Evolutionary conservation across 2,797 vertebrate genomes (phyloP), one percentile per base, ranked within the genome.

Genomic region (Uromys caudimaculatus): DNA sequence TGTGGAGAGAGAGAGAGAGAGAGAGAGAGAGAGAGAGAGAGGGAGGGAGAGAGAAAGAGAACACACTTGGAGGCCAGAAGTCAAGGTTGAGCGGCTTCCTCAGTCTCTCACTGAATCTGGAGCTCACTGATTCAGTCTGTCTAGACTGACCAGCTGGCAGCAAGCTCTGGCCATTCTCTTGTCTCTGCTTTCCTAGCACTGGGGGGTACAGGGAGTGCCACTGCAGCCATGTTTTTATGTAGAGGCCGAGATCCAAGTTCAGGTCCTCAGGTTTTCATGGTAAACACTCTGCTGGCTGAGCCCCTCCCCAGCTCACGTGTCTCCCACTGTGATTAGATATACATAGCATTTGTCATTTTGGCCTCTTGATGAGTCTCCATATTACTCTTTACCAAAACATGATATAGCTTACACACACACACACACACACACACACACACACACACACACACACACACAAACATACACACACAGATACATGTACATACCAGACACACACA

Each of bases 401-500:
- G 16, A 17, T 69, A n/a, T 69, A 35, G 35, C 67, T n/a, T 69
- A 67, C 4, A 13, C 62, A 64, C 62, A 64, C 73, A 38, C 69
- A 38, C 73, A 27, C 73, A 13, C 38, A 69, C n/a, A 50, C 50
- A 54, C 16, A 78, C 47, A 79, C 50, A 58, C 52, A 81, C 52
- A 38, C 52, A 78, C 50, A 35, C 13, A 32, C 47, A 35, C 76
- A 52, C 14, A 47, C 38, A 75, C 38, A 44, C 11, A 76, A 11
- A 76, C 5, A 41, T 41, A 44, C 11, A 75, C 9, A 50, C 11
- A 19, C 8, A 6, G 19, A 41, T 1, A 19, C 4, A 8, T 0
- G 3, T 0, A 73, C 7, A 1, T 7, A 38, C 56, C 1, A 38
- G 1, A 12, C 16, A n/a, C 5, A 69, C 32, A 69, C 2, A 69